Conservation (phyloP, 2,797 vertebrate genomes). For the Eutrigla gurnardus region DNA sequence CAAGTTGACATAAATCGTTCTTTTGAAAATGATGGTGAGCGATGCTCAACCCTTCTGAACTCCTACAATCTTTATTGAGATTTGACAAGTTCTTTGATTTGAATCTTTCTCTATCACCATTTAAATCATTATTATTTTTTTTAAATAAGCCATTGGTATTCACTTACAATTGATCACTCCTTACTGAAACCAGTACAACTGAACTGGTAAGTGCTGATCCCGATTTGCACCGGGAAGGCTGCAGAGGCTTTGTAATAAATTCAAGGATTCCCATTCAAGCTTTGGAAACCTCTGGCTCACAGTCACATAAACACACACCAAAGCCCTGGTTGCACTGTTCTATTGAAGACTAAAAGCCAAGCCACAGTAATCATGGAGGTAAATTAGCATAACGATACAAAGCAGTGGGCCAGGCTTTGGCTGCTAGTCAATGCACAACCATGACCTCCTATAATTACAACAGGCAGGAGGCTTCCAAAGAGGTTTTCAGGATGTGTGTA, state of each 20-base stretch:
- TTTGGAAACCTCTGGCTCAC: conserved; percentile 26
- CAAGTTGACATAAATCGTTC: background rate
- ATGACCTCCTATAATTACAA: conserved; percentile 71
- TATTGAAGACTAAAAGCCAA: conserved; percentile 58
- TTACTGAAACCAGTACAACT: conserved; percentile 17
- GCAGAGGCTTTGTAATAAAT: conserved; percentile 40
- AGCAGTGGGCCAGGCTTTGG: conserved; percentile 53
- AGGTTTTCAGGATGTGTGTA: conserved; percentile 20
- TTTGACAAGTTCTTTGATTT: conserved; percentile 1
- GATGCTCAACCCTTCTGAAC: background rate
- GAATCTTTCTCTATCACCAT: background rate
- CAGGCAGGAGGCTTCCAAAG: conserved; percentile 55
- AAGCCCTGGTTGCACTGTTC: conserved; percentile 30
- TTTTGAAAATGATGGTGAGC: background rate
- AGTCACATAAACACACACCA: conserved; percentile 19
- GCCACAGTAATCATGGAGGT: conserved; percentile 57
- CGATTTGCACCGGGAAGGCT: conserved; percentile 14
- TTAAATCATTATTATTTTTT: background rate
- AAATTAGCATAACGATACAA: conserved; percentile 72
- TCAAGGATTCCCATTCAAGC: conserved; percentile 49
- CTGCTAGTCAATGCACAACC: conserved; percentile 64
- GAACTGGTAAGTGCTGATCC: conserved; percentile 3
- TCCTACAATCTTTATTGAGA: background rate
- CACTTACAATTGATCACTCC: background rate
- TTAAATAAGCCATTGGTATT: background rate